A percentile compares a stretch with the other conserved stretches of the same genome.
Conservation (phyloP, 2,797 vertebrate genomes). For the Fringilla coelebs region DNA sequence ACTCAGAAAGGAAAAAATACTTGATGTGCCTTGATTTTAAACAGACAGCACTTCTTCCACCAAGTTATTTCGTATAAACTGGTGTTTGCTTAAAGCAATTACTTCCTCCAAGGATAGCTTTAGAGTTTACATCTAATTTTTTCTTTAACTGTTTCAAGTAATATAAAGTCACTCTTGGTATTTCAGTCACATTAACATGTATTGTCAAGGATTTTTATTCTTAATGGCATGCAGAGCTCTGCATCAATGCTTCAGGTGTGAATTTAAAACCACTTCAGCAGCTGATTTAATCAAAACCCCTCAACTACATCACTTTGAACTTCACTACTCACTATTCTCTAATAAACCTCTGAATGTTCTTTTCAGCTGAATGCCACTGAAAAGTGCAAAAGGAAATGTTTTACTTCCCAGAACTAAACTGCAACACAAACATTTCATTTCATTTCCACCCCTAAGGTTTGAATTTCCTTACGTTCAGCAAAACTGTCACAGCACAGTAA, state of each 20-base stretch:
- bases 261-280: not conserved
- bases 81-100: not conserved
- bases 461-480: not conserved
- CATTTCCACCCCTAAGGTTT: not conserved
- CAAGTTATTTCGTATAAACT: not conserved
- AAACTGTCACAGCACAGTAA: not conserved
- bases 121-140: not conserved
- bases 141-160: not conserved
- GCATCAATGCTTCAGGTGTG: constrained; percentile 4
- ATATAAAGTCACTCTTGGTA: not conserved
- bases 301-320: not conserved
- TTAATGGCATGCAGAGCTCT: not conserved
- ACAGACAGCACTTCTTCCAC: not conserved
- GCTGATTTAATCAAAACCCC: not conserved
- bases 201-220: not conserved
- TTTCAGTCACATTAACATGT: not conserved
- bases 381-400: not conserved
- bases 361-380: not conserved
- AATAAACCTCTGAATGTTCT: not conserved
- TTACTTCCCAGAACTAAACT: not conserved
- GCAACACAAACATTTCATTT: not conserved
- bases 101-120: not conserved
- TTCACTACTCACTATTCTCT: not conserved
- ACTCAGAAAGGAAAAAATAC: not conserved
- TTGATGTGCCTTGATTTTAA: not conserved